A percentile compares a stretch with the other conserved stretches of the same genome.
These are phyloP conservation scores for Ochotona princeps DNA, from an alignment of 2,113 vertebrate species.

Conservation along the genomic window DNA sequence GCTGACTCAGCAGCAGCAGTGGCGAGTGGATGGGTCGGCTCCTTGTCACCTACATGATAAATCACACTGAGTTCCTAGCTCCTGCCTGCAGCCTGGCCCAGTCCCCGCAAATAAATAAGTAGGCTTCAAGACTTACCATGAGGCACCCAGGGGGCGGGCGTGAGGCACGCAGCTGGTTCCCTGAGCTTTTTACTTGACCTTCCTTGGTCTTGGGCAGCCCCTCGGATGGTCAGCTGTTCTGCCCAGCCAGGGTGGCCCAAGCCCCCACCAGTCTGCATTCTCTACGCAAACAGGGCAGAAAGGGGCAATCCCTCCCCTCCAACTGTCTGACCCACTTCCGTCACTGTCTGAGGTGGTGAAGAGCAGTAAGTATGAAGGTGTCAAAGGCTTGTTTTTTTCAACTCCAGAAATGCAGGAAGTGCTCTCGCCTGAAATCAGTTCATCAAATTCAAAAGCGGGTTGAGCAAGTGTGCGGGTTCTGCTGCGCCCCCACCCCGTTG, in stretches of 20 bases:
- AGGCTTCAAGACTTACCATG: not conserved
- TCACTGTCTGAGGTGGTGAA: not conserved
- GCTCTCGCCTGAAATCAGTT: not conserved
- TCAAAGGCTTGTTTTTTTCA: not conserved
- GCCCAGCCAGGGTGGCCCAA: fast-evolving
- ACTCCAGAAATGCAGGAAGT: not conserved
- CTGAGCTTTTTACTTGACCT: not conserved
- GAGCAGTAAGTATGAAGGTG: fast-evolving
- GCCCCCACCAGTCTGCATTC: not conserved
- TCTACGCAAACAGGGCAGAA: not conserved
- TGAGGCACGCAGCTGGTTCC: not conserved
- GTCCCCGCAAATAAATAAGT: too few species aligned
- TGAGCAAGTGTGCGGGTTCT: not conserved
- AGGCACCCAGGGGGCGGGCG: not conserved
- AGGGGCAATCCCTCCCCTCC: not conserved
- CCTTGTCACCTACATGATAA: too few species aligned
- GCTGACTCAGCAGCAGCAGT: too few species aligned
- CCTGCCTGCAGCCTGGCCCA: too few species aligned
- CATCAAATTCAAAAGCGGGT: not conserved
- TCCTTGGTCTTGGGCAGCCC: not conserved
- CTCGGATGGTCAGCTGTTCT: not conserved
- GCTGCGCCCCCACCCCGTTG: not conserved
- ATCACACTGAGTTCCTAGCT: too few species aligned
- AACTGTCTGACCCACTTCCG: not conserved
- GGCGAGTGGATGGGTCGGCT: too few species aligned